Evolutionary conservation across 1,140 invertebrate genomes (phyloP).

Genomic region (Helicoverpa zea): DNA sequence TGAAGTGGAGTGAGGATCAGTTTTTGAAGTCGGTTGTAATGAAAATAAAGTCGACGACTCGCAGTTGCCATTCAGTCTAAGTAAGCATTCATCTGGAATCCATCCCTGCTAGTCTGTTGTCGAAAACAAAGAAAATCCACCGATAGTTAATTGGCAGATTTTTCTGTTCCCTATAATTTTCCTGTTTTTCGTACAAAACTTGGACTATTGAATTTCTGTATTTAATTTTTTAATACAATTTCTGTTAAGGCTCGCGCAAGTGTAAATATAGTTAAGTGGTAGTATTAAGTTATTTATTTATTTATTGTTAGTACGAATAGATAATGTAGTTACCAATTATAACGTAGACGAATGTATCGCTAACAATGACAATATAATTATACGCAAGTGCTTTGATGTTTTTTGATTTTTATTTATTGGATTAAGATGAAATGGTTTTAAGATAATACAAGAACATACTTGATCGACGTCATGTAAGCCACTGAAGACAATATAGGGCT

Average conservation of each 20-base stretch:
- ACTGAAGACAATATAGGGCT: too few relatives aligned
- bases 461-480: too few relatives aligned
- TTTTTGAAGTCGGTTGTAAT: constrained; percentile 21
- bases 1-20: neutral
- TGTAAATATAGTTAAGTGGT: constrained; percentile 46
- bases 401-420: constrained; percentile 9
- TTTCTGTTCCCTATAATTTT: constrained; percentile 27
- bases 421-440: neutral
- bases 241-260: constrained; percentile 43
- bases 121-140: constrained; percentile 37
- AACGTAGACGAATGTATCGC: constrained; percentile 39
- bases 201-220: constrained; percentile 17
- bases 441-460: too few relatives aligned
- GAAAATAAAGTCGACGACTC: constrained; percentile 46
- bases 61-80: constrained; percentile 45
- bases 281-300: constrained; percentile 46
- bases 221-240: constrained; percentile 19
- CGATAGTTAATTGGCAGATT: constrained; percentile 40
- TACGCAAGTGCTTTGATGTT: constrained; percentile 37
- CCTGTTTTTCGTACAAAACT: constrained; percentile 43
- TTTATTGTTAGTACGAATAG: constrained; percentile 38
- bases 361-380: constrained; percentile 45
- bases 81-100: constrained; percentile 22
- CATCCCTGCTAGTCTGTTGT: constrained; percentile 31
- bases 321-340: constrained; percentile 50